Percentiles rank a stretch among this genome's conserved stretches.
phyloP scores from a whole-genome alignment of 2,888 invertebrate genomes.

The Andrena camellia region DNA sequence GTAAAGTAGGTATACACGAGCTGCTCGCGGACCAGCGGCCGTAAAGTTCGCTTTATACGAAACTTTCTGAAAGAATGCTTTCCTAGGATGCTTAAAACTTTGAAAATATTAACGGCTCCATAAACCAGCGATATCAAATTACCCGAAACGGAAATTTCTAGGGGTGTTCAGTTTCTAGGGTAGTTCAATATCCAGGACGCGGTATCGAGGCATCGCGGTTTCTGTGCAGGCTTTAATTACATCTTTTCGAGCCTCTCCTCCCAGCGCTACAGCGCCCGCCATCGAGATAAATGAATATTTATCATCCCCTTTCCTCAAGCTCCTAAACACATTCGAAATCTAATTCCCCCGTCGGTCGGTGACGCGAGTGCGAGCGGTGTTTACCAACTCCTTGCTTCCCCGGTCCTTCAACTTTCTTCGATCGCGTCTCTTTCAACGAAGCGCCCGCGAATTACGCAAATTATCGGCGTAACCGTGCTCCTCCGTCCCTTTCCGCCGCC shows the following conservation, averaged over 20 bases:
- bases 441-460: slow-evolving; percentile 67
- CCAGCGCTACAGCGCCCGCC: slow-evolving; percentile 22
- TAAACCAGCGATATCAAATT: slow-evolving; percentile 6
- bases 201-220: slow-evolving; percentile 16
- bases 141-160: slow-evolving; percentile 6
- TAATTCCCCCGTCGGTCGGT: slow-evolving; percentile 25
- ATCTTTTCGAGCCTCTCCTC: slow-evolving; percentile 30
- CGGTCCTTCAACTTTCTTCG: slow-evolving; percentile 56
- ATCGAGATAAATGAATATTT: slow-evolving; percentile 60
- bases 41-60: not conserved
- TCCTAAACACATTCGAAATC: slow-evolving; percentile 34
- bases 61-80: not conserved
- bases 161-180: too few species aligned
- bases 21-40: not conserved
- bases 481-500: slow-evolving; percentile 27
- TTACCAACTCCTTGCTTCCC: slow-evolving; percentile 42
- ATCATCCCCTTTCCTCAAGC: slow-evolving; percentile 24
- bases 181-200: slow-evolving; percentile 3
- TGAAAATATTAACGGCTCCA: not conserved
- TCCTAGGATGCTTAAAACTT: not conserved
- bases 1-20: too few species aligned
- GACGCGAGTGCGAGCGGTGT: slow-evolving; percentile 32
- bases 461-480: slow-evolving; percentile 64
- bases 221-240: slow-evolving; percentile 51
- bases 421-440: slow-evolving; percentile 31